Evolutionary conservation across 2,888 invertebrate species (phyloP).

Genomic region (Petrolisthes manimaculis): DNA sequence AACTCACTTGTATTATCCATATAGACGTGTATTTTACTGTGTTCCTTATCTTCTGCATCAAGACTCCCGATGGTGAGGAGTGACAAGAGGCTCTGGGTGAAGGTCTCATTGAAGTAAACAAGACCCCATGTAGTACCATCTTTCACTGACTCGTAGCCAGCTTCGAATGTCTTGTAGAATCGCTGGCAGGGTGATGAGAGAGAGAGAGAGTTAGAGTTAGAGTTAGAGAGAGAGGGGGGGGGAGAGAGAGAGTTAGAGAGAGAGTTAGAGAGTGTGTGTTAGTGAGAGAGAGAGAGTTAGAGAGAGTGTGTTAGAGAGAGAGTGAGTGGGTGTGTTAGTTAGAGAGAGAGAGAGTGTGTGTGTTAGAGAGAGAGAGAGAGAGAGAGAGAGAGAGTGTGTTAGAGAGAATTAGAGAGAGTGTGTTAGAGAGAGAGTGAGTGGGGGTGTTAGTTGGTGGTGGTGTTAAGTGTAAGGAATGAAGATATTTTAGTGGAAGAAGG

Average conservation of each 20-base stretch:
- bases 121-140: constrained; percentile 70
- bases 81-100: constrained; percentile 67
- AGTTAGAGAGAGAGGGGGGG: no score
- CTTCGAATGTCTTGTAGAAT: constrained; percentile 52
- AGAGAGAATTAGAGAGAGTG: neutral
- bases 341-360: no score
- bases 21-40: constrained; percentile 50
- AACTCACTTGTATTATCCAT: constrained; percentile 63
- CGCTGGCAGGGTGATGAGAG: constrained; percentile 44
- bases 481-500: no score
- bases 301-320: no score
- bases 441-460: neutral
- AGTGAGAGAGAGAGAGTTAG: no score
- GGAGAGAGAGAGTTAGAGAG: no score
- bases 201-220: neutral
- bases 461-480: neutral
- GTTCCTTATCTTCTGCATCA: constrained; percentile 61
- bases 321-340: no score
- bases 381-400: no score
- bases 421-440: no score
- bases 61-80: constrained; percentile 50
- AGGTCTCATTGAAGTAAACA: constrained; percentile 69
- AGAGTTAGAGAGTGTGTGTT: no score
- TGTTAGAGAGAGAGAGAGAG: no score
- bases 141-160: constrained; percentile 67